Base-by-base conservation (phyloP, 2,888 invertebrate species). In the Tachina grossa region DNA sequence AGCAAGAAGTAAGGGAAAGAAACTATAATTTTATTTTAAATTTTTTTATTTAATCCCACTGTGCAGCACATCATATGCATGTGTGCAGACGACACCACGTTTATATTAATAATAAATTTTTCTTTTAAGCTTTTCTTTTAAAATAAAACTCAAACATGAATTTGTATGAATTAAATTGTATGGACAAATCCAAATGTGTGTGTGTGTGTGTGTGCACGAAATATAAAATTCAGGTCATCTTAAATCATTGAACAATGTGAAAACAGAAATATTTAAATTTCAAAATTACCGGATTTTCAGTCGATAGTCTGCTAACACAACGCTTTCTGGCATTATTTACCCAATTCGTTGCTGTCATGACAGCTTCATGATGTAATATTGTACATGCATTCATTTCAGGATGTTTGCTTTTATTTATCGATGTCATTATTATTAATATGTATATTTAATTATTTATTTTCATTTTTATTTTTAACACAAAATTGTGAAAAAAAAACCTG, bases 181-280 rank as follows among this genome's bases (percentile, higher is more conserved):
- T 63, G 47, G 45, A 63, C 66, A 75, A 19, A 75, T 53, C 59
- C 13, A 77, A 51, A 51, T 9, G 13, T 16, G 5, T 31, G 6
- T 6, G 6, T 6, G 1, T 31, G 31, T 53, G 31, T 31, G 22
- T 14, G 31, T 71, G 69, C 57, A 71, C 43, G 53, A 61, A 81
- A 66, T 59, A 72, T 19, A 80, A 72, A 81, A 84, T 77, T 53
- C 81, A 85, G 85, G 81, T 78, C 85, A 85, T 85, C 74, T 78
- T 74, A 78, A 77, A 77, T 81, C 61, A 72, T 80, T 55, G 51
- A n/a, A 63, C 53, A 55, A 55, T 19, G 16, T n/a, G 8, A 76
- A 19, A 49, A 63, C 51, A 31, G 10, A 10, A 53, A 63, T 19
- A 14, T 47, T 65, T 49, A 22, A 74, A 45, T 74, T 51, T 47